A percentile compares a stretch with the other conserved stretches of the same genome.
These are phyloP conservation scores for Eilema caniola DNA, from an alignment of 2,888 invertebrate species.

Conservation along the genomic window DNA sequence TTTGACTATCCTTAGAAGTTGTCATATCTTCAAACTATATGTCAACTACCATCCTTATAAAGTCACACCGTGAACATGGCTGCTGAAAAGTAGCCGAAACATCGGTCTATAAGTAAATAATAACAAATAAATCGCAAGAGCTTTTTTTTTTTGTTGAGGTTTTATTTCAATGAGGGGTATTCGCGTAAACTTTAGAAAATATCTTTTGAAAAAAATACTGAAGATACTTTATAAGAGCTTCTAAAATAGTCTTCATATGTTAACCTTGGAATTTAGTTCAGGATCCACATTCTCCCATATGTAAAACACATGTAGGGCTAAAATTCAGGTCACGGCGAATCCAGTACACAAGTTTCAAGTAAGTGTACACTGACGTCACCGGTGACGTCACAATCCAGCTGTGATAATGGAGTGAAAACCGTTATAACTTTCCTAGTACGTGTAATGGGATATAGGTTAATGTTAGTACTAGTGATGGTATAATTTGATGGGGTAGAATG, in stretches of 20 bases:
- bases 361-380: constrained; percentile 16
- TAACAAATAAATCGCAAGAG: too few relatives aligned
- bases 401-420: constrained; percentile 32
- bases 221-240: neutral
- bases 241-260: neutral
- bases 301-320: constrained; percentile 8
- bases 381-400: constrained; percentile 23
- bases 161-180: too few relatives aligned
- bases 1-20: too few relatives aligned
- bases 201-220: neutral
- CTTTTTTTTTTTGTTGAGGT: too few relatives aligned
- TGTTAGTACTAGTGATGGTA: constrained; percentile 13
- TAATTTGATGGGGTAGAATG: neutral
- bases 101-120: too few relatives aligned
- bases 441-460: constrained; percentile 22
- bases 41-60: too few relatives aligned
- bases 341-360: constrained; percentile 2
- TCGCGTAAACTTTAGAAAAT: too few relatives aligned
- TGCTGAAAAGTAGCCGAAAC: too few relatives aligned
- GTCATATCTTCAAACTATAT: too few relatives aligned
- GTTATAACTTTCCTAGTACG: constrained; percentile 17
- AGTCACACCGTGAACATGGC: too few relatives aligned
- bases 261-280: neutral
- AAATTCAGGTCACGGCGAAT: constrained; percentile 15
- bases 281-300: neutral